phyloP scores from a whole-genome alignment of 2,888 invertebrate genomes.

The Caenorhabditis wallacei region DNA sequence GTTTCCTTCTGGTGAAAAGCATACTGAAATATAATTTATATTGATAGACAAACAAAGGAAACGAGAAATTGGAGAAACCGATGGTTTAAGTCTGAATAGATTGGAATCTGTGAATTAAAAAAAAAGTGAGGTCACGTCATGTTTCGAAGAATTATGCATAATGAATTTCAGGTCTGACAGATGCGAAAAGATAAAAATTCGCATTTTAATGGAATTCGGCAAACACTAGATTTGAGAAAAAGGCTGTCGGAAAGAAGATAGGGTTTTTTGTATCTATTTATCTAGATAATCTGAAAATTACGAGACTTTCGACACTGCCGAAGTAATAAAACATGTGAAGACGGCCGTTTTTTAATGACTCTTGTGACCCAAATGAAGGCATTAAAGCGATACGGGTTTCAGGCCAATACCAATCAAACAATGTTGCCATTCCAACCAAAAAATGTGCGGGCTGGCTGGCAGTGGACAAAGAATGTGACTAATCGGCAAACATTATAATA shows the following conservation, averaged over 20 bases:
- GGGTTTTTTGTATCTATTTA: background rate
- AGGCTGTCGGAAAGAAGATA: background rate
- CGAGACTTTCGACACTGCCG: slow-evolving; percentile 12
- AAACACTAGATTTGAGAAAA: background rate
- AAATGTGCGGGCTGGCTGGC: slow-evolving; percentile 11
- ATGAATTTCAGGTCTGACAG: background rate
- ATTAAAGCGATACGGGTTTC: slow-evolving; percentile 41
- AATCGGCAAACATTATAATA: slow-evolving; percentile 55
- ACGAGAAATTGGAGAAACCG: slow-evolving; percentile 3
- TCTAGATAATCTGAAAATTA: slow-evolving; percentile 18
- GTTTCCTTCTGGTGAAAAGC: slow-evolving; percentile 67
- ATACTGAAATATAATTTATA: slow-evolving; percentile 35
- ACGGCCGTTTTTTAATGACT: slow-evolving; percentile 28
- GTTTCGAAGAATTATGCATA: slow-evolving; percentile 1
- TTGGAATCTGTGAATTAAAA: background rate
- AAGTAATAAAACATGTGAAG: slow-evolving; percentile 16
- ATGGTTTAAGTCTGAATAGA: background rate
- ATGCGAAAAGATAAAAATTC: slow-evolving; percentile 4
- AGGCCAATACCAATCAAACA: slow-evolving; percentile 31
- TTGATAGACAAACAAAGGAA: background rate
- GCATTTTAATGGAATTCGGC: background rate
- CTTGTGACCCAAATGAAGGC: slow-evolving; percentile 36
- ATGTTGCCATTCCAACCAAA: slow-evolving; percentile 40
- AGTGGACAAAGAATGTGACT: slow-evolving; percentile 35
- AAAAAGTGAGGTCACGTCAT: slow-evolving; percentile 17